Percentiles rank a stretch among this genome's conserved stretches.
Conservation (phyloP, 2,797 vertebrate genomes). For the Melopsittacus undulatus region DNA sequence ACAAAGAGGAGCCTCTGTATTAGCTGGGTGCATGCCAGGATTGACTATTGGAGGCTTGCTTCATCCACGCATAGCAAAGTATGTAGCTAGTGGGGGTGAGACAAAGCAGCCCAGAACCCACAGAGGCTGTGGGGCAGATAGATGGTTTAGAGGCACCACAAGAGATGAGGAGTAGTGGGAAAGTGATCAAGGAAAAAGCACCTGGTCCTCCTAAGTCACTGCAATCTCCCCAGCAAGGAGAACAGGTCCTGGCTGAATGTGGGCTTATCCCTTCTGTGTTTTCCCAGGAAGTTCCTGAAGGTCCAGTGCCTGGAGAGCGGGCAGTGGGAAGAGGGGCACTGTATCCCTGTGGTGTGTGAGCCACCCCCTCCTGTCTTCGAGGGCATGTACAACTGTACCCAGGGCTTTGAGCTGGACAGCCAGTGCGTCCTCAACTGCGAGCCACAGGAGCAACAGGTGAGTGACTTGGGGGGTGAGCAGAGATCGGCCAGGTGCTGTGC, state of each 20-base stretch:
- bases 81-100: background rate
- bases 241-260: background rate
- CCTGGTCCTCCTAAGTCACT: background rate
- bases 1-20: constrained; percentile 48
- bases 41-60: constrained; percentile 19
- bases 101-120: background rate
- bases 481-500: fast-evolving
- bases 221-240: fast-evolving
- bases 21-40: constrained; percentile 18
- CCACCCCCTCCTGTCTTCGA: constrained; percentile 85
- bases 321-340: constrained; percentile 86
- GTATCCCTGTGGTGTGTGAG: constrained; percentile 86
- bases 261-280: background rate
- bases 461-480: background rate
- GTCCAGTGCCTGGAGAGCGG: constrained; percentile 89
- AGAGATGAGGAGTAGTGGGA: background rate
- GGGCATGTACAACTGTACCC: constrained; percentile 94
- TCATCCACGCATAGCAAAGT: background rate
- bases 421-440: constrained; percentile 86
- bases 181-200: background rate
- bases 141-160: background rate
- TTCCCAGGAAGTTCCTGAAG: constrained; percentile 88
- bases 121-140: background rate
- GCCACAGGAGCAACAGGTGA: constrained; percentile 70
- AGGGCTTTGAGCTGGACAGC: constrained; percentile 84